A percentile compares a stretch with the other conserved stretches of the same genome.
phyloP scores from a whole-genome alignment of 2,888 invertebrate genomes.

The Idaea dimidiata region DNA sequence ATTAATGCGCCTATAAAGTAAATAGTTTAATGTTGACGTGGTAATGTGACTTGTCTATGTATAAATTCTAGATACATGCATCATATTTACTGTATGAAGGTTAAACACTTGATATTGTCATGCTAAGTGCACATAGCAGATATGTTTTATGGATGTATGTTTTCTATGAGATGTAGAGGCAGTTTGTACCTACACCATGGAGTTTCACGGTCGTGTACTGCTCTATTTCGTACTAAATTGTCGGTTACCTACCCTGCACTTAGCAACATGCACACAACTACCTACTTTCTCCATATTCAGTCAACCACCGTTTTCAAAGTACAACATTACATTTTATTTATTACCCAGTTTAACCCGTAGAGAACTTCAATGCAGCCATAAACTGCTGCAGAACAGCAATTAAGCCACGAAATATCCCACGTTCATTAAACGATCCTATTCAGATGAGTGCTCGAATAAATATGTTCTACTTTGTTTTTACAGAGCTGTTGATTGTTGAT shows the following conservation, averaged over 20 bases:
- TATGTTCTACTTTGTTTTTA: slow-evolving; percentile 25
- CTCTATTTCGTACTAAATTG: slow-evolving; percentile 59
- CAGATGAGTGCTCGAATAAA: slow-evolving; percentile 32
- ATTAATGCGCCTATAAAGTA: slow-evolving; percentile 18
- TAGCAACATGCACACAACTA: slow-evolving; percentile 35
- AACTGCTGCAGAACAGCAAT: slow-evolving; percentile 19
- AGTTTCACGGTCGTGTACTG: slow-evolving; percentile 43
- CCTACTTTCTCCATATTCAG: slow-evolving; percentile 54
- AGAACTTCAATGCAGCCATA: slow-evolving; percentile 15
- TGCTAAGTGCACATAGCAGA: slow-evolving; percentile 19
- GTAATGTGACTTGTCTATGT: slow-evolving; percentile 28
- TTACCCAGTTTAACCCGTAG: slow-evolving; percentile 26
- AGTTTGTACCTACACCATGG: slow-evolving; percentile 24
- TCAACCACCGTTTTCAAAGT: slow-evolving; percentile 32
- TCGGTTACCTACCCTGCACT: slow-evolving; percentile 48
- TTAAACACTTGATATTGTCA: slow-evolving; percentile 54
- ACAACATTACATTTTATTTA: slow-evolving; percentile 36
- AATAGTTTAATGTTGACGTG: slow-evolving; percentile 32
- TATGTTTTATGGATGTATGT: slow-evolving; percentile 25
- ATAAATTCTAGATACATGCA: slow-evolving; percentile 50
- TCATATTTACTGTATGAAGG: slow-evolving; percentile 55
- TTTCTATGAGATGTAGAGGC: slow-evolving; percentile 11
- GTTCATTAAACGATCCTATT: slow-evolving; percentile 32
- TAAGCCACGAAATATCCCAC: slow-evolving; percentile 31
- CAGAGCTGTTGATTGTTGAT: slow-evolving; percentile 32